phyloP scores from a whole-genome alignment of 2,888 invertebrate species.

The Malacosoma neustria region DNA sequence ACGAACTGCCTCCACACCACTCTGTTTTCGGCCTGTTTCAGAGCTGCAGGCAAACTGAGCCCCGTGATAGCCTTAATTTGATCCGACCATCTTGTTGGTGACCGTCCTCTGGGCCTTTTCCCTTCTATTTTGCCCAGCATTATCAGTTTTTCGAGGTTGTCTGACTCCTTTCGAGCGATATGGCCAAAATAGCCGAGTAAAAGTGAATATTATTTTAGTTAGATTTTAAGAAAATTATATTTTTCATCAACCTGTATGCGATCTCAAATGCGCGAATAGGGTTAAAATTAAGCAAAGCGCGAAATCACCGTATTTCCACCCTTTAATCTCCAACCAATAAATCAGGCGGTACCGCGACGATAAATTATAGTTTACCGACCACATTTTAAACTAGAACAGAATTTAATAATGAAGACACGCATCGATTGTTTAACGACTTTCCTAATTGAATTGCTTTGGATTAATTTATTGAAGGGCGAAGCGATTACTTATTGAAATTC shows the following conservation, averaged over 20 bases:
- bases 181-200: too few species aligned
- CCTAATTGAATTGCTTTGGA: constrained; percentile 51
- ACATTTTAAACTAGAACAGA: constrained; percentile 62
- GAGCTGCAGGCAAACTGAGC: too few species aligned
- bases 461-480: constrained; percentile 42
- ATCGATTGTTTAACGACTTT: constrained; percentile 65
- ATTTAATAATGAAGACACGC: constrained; percentile 66
- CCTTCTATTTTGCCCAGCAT: too few species aligned
- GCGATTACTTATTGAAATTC: constrained; percentile 23
- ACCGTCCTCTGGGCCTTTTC: too few species aligned
- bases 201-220: too few species aligned
- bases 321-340: constrained; percentile 40
- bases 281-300: constrained; percentile 36
- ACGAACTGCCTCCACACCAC: too few species aligned
- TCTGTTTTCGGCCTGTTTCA: too few species aligned
- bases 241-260: neutral
- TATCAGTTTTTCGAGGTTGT: too few species aligned
- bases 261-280: constrained; percentile 7
- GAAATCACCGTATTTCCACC: constrained; percentile 43
- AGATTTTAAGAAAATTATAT: neutral
- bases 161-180: too few species aligned
- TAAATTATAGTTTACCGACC: constrained; percentile 61
- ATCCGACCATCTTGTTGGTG: too few species aligned
- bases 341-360: constrained; percentile 35
- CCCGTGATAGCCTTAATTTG: too few species aligned